Conservation (phyloP, 2,888 invertebrate species). For the Synanthedon tipuliformis region DNA sequence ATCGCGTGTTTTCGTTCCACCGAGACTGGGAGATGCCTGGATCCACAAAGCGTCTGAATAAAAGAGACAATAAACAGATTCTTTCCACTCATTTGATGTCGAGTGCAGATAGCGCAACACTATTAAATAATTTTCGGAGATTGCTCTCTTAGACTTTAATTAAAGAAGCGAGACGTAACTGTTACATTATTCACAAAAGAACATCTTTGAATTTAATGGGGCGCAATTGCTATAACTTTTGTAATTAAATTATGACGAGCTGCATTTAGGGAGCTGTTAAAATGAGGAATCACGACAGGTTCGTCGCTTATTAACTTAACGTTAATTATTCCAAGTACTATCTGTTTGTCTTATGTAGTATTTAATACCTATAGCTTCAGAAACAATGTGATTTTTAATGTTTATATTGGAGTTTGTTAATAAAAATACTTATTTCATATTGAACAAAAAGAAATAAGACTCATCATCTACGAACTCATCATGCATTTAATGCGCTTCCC, state of each 20-base stretch:
- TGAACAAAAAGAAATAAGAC: too few relatives aligned
- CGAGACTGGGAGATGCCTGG: not conserved
- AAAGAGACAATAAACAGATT: slow-evolving; percentile 12
- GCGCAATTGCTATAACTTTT: slow-evolving; percentile 1
- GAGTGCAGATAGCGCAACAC: slow-evolving; percentile 9
- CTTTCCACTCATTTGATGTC: slow-evolving; percentile 5
- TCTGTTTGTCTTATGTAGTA: too few relatives aligned
- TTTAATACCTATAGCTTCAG: too few relatives aligned
- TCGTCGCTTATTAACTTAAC: too few relatives aligned
- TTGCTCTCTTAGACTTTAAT: slow-evolving; percentile 32
- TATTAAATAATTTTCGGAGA: slow-evolving; percentile 17
- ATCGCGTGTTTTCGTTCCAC: not conserved
- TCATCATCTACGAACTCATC: too few relatives aligned
- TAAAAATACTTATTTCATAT: too few relatives aligned
- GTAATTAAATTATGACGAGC: slow-evolving; percentile 3
- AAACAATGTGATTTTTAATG: too few relatives aligned
- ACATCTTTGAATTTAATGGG: slow-evolving; percentile 8
- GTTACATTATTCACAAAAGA: slow-evolving; percentile 16
- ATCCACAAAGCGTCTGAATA: not conserved
- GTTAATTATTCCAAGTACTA: too few relatives aligned
- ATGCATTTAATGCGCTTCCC: too few relatives aligned
- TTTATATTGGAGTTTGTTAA: too few relatives aligned
- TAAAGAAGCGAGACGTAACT: slow-evolving; percentile 20
- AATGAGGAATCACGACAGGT: too few relatives aligned
- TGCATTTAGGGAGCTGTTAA: too few relatives aligned